These are phyloP conservation scores for Ornithoptera priamus DNA, from an alignment of 2,888 invertebrate genomes.

Conservation along the genomic window DNA sequence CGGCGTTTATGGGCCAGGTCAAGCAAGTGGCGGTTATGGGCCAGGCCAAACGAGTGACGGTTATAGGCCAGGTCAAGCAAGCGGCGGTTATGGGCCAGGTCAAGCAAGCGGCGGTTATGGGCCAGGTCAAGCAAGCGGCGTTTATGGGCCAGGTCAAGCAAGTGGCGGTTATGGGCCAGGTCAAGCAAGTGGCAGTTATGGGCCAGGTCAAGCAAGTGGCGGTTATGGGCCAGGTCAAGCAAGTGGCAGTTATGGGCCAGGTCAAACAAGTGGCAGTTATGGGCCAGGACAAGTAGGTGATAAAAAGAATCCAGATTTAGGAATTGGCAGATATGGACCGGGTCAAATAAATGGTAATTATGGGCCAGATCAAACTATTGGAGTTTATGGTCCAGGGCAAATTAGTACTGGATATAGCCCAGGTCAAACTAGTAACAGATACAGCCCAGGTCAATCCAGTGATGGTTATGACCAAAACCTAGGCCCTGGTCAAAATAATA, in stretches of 20 bases:
- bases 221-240: too few relatives aligned
- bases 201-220: background rate
- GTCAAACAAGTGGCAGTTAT: background rate
- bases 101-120: background rate
- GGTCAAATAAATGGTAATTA: background rate
- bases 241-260: background rate
- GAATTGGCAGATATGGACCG: background rate
- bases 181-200: constrained; percentile 11
- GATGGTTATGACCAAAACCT: background rate
- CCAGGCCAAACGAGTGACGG: constrained; percentile 27
- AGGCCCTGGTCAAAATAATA: background rate
- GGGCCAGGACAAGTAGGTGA: background rate
- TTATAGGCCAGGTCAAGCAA: constrained; percentile 19
- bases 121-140: constrained; percentile 30
- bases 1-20: constrained; percentile 12
- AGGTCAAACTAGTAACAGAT: background rate
- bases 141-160: constrained; percentile 30
- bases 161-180: constrained; percentile 13
- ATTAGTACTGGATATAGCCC: background rate
- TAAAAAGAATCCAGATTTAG: too few relatives aligned
- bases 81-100: constrained; percentile 24
- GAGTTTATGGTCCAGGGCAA: too few relatives aligned
- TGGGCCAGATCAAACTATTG: too few relatives aligned
- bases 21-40: constrained; percentile 16
- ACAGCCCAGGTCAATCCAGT: background rate